Evolutionary conservation across 2,113 vertebrate genomes (phyloP).

Genomic region (Paramisgurnus dabryanus): DNA sequence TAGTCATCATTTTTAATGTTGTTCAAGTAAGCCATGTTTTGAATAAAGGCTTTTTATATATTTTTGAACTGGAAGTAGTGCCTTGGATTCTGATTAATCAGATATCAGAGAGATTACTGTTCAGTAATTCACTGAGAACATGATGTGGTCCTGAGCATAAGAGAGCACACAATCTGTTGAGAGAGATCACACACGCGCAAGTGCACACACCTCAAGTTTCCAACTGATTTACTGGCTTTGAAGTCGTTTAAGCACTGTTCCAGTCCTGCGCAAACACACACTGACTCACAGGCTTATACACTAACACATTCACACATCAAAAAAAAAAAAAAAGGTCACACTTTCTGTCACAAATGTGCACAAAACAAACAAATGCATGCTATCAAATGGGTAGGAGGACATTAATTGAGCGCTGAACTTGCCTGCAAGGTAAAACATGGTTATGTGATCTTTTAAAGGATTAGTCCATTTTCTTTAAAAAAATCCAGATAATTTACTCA

Average conservation of each 20-base stretch:
- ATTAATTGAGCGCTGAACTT: slow-evolving; percentile 36
- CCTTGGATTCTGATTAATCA: no score
- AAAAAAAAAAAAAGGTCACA: slow-evolving; percentile 5
- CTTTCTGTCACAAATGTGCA: slow-evolving; percentile 22
- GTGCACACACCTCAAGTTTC: slow-evolving; percentile 22
- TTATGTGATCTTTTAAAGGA: background rate
- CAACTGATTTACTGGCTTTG: slow-evolving; percentile 38
- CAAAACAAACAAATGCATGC: slow-evolving; percentile 25
- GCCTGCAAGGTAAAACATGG: slow-evolving; percentile 22
- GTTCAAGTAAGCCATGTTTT: no score
- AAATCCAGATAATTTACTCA: no score
- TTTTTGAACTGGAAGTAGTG: no score
- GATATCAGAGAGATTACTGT: slow-evolving; percentile 39
- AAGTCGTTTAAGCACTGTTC: slow-evolving; percentile 15
- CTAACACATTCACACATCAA: slow-evolving; percentile 28
- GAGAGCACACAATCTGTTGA: slow-evolving; percentile 36
- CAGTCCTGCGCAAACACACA: slow-evolving; percentile 24
- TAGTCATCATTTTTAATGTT: no score
- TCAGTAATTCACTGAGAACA: slow-evolving; percentile 44
- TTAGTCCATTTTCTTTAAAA: no score
- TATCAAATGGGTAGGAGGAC: slow-evolving; percentile 13
- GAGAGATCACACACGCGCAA: background rate
- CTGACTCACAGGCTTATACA: slow-evolving; percentile 19
- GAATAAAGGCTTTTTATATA: no score
- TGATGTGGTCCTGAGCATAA: slow-evolving; percentile 30